A percentile compares a stretch with the other conserved stretches of the same genome.
Conservation (phyloP, 2,888 invertebrate species). For the Phortica okadai region DNA sequence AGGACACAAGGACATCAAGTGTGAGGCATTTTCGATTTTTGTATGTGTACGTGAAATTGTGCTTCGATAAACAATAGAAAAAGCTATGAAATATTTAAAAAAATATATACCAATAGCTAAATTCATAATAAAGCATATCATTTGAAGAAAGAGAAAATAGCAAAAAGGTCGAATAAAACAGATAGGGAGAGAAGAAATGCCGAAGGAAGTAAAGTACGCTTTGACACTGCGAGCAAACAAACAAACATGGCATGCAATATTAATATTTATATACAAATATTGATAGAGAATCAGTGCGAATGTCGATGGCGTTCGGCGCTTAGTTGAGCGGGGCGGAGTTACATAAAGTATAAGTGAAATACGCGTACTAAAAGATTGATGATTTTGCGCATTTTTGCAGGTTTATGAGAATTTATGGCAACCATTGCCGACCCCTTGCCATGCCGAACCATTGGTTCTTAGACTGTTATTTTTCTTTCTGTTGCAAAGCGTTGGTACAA, state of each 20-base stretch:
- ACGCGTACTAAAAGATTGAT: slow-evolving; percentile 62
- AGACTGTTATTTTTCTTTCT: not conserved
- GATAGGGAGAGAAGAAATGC: not conserved
- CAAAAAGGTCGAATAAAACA: slow-evolving; percentile 45
- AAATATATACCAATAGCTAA: too few species aligned
- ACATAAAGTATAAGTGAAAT: not conserved
- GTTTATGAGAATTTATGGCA: slow-evolving; percentile 64
- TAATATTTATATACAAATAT: slow-evolving; percentile 18
- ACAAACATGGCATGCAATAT: slow-evolving; percentile 16
- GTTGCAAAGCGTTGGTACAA: not conserved
- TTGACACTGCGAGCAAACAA: not conserved
- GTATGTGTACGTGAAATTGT: too few species aligned
- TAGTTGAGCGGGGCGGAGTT: not conserved
- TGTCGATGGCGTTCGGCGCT: not conserved
- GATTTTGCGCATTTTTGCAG: slow-evolving; percentile 54
- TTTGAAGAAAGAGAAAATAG: slow-evolving; percentile 40
- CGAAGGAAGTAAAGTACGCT: not conserved
- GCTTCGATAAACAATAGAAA: too few species aligned
- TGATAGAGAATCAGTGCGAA: not conserved
- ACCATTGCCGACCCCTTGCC: not conserved
- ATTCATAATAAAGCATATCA: too few species aligned
- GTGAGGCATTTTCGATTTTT: too few species aligned
- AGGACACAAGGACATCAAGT: too few species aligned
- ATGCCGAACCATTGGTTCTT: not conserved
- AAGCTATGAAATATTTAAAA: too few species aligned